Conservation (phyloP, 2,113 vertebrate species). For the Tricholaema leucomelas region DNA sequence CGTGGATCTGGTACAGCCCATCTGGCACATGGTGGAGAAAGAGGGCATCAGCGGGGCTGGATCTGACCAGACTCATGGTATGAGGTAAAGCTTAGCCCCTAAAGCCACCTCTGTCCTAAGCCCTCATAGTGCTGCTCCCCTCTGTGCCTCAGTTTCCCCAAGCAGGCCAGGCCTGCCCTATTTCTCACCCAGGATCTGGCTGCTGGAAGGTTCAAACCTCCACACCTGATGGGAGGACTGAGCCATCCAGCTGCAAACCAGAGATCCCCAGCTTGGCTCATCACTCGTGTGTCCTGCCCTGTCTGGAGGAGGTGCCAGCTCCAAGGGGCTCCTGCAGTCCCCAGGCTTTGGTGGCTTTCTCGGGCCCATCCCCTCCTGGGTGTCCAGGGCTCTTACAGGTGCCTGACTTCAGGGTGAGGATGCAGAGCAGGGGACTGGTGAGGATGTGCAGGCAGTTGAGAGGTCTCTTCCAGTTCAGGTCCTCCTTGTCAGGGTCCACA, state of each 20-base stretch:
- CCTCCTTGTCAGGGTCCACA: slow-evolving; percentile 90
- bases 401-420: slow-evolving; percentile 88
- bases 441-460: slow-evolving; percentile 92
- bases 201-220: not conserved
- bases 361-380: not conserved
- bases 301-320: not conserved
- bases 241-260: not conserved
- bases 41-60: not conserved
- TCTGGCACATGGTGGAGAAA: slow-evolving; percentile 68
- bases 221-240: not conserved
- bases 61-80: accelerated
- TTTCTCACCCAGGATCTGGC: not conserved
- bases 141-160: not conserved
- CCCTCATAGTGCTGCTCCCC: not conserved
- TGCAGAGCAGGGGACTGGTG: slow-evolving; percentile 83
- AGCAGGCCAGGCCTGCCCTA: not conserved
- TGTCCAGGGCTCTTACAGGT: slow-evolving; percentile 78
- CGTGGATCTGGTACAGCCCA: slow-evolving; percentile 83
- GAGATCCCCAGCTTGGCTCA: not conserved
- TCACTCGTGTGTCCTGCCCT: not conserved
- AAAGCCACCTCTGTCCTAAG: not conserved
- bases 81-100: not conserved
- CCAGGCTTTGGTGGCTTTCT: not conserved
- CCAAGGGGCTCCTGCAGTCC: not conserved
- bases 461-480: slow-evolving; percentile 93